Evolutionary conservation across 2,797 vertebrate genomes (phyloP), one percentile per base, ranked within the genome.

Genomic region (Yasuhikotakia modesta): DNA sequence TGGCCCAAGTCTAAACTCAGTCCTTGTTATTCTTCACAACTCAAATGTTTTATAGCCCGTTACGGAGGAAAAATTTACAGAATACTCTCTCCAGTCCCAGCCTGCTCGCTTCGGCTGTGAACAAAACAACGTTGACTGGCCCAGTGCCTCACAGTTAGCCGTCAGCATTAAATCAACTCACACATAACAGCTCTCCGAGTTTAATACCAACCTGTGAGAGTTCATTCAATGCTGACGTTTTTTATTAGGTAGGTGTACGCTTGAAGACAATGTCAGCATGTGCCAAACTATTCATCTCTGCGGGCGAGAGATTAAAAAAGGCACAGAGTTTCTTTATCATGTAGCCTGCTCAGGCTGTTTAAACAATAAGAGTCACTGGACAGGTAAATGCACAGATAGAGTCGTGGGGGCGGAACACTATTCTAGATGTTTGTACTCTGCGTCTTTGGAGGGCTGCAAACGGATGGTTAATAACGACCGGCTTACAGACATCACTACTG

Each of bases 261-360:
- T 64, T 22, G 48, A 48, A 78, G 57, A 76, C 45, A 48, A 60
- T 71, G 32, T 79, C 35, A 16, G 53, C 24, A 76, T 82, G 76
- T 71, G 81, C 73, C 72, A 81, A 85, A 86, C 75, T 84, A 82
- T 85, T 87, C 81, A 79, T 84, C 80, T 87, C 73, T 68, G 83
- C 45, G 60, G 57, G 87, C 85, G 86, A 86, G 89, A 85, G 89
- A 84, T 87, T 90, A 86, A 91, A 86, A 90, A 93, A 93, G 92
- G 91, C 86, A 94, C 92, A 90, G 87, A 87, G 86, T 89, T 86
- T 89, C 88, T 89, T 87, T 88, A 87, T 90, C 76, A 76, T 82
- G 82, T 79, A 91, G 89, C 89, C 83, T 82, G 87, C 84, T 89
- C 86, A 81, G 88, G 88, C 87, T 88, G 85, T 89, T 90, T 86